Percentiles rank a stretch among this genome's conserved stretches.
These are phyloP conservation scores for Drosophila ambigua DNA, from an alignment of 1,140 invertebrate genomes.

Conservation along the genomic window DNA sequence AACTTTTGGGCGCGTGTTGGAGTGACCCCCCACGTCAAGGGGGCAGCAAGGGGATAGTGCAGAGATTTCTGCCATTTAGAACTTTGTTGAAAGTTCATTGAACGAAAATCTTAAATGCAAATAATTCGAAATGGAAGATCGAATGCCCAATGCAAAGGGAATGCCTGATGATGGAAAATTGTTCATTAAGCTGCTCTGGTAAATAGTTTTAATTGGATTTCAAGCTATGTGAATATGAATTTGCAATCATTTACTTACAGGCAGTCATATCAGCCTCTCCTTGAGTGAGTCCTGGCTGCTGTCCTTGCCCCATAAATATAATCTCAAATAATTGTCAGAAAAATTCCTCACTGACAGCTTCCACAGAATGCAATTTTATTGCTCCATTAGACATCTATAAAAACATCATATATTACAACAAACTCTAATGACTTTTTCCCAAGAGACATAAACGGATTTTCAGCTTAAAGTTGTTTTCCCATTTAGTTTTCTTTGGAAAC, in stretches of 20 bases:
- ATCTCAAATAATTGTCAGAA: constrained; percentile 21
- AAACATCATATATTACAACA: constrained; percentile 18
- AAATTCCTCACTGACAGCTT: constrained; percentile 12
- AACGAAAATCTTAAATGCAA: constrained; percentile 14
- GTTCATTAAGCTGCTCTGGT: constrained; percentile 20
- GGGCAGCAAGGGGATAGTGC: constrained; percentile 22
- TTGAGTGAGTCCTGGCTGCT: not conserved
- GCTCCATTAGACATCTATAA: constrained; percentile 38
- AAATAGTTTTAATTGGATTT: constrained; percentile 41
- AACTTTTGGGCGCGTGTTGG: constrained; percentile 50
- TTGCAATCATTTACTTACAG: not conserved
- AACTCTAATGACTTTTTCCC: constrained; percentile 13
- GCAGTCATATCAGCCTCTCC: not conserved
- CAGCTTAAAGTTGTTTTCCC: constrained; percentile 26
- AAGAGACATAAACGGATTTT: constrained; percentile 23
- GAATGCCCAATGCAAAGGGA: no score
- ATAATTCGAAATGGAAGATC: not conserved
- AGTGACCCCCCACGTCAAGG: constrained; percentile 19
- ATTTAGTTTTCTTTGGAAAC: constrained; percentile 15
- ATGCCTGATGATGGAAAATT: not conserved
- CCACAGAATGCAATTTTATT: constrained; percentile 28
- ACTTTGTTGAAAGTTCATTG: constrained; percentile 22
- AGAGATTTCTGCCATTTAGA: constrained; percentile 16
- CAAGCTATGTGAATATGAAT: constrained; percentile 13
- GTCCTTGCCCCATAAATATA: constrained; percentile 10